phyloP scores from a whole-genome alignment of 1,140 invertebrate species.

The Heliconius himera region DNA sequence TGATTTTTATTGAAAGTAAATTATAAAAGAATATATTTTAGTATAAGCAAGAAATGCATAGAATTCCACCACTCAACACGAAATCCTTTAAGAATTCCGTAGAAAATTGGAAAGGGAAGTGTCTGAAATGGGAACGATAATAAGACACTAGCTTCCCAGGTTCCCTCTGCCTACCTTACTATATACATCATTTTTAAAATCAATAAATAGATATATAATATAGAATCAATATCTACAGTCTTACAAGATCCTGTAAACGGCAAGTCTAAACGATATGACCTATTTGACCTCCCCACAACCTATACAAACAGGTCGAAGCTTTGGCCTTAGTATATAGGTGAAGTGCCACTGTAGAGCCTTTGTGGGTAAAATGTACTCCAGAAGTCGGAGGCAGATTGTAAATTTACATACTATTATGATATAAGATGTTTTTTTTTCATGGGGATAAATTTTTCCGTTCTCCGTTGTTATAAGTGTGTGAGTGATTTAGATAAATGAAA shows the following conservation, averaged over 20 bases:
- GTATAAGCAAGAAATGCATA: no score
- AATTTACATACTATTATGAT: not conserved
- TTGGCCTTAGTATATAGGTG: conserved; percentile 18
- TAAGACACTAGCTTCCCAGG: no score
- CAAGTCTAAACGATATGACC: not conserved
- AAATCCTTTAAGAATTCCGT: no score
- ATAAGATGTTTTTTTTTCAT: no score
- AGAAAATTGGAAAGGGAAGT: no score
- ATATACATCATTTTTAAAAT: not conserved
- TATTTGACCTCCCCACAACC: conserved; percentile 16
- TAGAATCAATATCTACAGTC: not conserved
- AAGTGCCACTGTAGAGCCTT: conserved; percentile 25
- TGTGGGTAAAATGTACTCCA: conserved; percentile 23
- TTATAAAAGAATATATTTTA: not conserved
- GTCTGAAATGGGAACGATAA: no score
- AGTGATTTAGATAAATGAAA: no score
- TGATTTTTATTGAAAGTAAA: not conserved
- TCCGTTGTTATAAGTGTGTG: no score
- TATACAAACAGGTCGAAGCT: conserved; percentile 25
- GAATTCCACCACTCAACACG: not conserved
- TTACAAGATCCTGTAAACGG: not conserved
- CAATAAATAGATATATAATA: not conserved
- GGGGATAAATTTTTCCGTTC: no score
- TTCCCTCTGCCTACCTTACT: no score
- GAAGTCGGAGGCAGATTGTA: not conserved